phyloP scores from a whole-genome alignment of 2,113 vertebrate species.

The Mirza zaza region DNA sequence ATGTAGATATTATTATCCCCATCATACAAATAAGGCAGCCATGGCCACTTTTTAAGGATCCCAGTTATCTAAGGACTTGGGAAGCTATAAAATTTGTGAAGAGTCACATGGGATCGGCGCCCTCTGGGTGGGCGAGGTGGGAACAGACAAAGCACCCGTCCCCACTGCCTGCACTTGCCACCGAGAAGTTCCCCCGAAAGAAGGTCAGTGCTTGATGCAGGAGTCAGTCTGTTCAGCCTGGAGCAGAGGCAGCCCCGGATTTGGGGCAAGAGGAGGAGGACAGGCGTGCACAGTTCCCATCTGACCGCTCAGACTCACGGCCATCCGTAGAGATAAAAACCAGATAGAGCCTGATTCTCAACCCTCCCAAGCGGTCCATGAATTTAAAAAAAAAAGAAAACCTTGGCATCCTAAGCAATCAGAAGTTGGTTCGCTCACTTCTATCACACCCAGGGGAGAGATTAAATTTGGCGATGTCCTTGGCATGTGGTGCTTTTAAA shows the following conservation, averaged over 20 bases:
- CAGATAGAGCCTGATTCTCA: not conserved
- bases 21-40: not conserved
- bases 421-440: not conserved
- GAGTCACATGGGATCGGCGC: rapidly evolving
- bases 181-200: not conserved
- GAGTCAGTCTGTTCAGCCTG: rapidly evolving
- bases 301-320: rapidly evolving
- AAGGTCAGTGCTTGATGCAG: rapidly evolving
- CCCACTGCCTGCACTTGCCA: rapidly evolving
- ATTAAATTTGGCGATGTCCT: not conserved
- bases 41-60: not conserved
- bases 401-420: not conserved
- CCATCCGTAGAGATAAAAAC: not conserved
- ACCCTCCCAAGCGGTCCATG: not conserved
- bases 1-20: not conserved
- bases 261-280: rapidly evolving
- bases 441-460: not conserved
- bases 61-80: not conserved
- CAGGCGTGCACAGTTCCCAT: rapidly evolving
- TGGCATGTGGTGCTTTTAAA: not conserved
- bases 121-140: rapidly evolving
- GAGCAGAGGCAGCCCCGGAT: not conserved
- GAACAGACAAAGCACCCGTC: rapidly evolving
- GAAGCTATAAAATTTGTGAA: rapidly evolving
- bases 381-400: not conserved